Base-by-base conservation (phyloP, 1,140 invertebrate species). In the Pararge aegeria region DNA sequence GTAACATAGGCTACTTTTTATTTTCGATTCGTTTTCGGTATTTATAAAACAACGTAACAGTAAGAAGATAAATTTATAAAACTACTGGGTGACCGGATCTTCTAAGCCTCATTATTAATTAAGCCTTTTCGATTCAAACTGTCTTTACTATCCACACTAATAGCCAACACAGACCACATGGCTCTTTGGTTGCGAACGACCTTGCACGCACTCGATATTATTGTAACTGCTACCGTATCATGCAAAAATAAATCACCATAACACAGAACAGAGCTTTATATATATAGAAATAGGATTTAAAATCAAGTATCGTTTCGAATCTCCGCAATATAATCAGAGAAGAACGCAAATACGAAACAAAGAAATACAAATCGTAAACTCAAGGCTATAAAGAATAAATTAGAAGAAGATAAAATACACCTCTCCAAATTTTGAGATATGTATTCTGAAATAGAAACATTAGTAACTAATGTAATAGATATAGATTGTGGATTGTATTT, bases 111-210 rank as follows among this genome's bases (percentile, higher is more conserved):
- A n/a, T n/a, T n/a, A n/a, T n/a, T n/a, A n/a, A n/a, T n/a, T n/a
- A n/a, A n/a, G n/a, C n/a, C n/a, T n/a, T n/a, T n/a, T n/a, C n/a
- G n/a, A n/a, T 42, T 16, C 13, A 16, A 42, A 18, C 15, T 4
- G 38, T 34, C 6, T 42, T 42, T 18, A 51, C 55, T 51, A 58
- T 51, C 48, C 2, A 21, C 44, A 55, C 18, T 59, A 58, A 58
- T 48, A 57, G 29, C 55, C 37, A 55, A 67, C 64, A 34, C 38
- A 53, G 29, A 67, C 52, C 64, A 67, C 55, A 67, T 67, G 60
- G 60, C 60, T 44, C 16, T 16, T 3, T 12, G 5, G 13, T 42
- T 7, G 51, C 38, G 42, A 15, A 34, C 34, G 48, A 52, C 64
- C 60, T 66, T 63, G 60, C 27, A 27, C 54, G 60, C 59, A 66